Evolutionary conservation across 2,888 invertebrate species (phyloP), one percentile per base, ranked within the genome.

Genomic region (Gisinianus flammeolus): DNA sequence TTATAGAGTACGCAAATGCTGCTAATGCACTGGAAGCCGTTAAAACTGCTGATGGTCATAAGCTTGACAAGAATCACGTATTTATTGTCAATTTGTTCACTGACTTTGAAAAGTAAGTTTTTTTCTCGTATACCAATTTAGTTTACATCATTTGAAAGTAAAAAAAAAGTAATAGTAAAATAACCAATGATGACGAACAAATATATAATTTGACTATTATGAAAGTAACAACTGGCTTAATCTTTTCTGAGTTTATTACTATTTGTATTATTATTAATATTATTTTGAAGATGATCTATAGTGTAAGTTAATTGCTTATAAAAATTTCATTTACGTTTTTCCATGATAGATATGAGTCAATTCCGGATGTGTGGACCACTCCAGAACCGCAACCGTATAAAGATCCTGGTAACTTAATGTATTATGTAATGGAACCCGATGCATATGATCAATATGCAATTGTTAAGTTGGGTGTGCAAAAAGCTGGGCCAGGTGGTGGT

Each of bases 361-460:
- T 97, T 82, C 93, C 96, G 10, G 93, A 95, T 85, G 93, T 96
- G 86, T 98, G 98, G 97, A 93, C 94, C 0, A 83, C 84, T 2
- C 98, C 98, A 64, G 91, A 91, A 71, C 93, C 94, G 0, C 93
- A 94, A 86, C 93, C 95, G 0, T 98, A 95, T 88, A 93, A 94
- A 87, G 94, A 96, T 78, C 94, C 96, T 86, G 94, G 94, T 58
- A 98, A 99, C 89, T 89, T 98, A 79, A 94, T 96, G 87, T 94
- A 93, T 88, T 98, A 95, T 89, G 89, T 98, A 58, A 90, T 94
- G 87, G 97, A 98, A 86, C 94, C 94, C 0, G 97, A 98, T 88
- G 95, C 97, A 75, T 95, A 94, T 85, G 99, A 99, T 89, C 98
- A 98, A 87, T 99, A 93, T 88, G 92, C 94, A 85, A 93, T 97